phyloP scores from a whole-genome alignment of 2,888 invertebrate species.

The Plemyria rubiginata region DNA sequence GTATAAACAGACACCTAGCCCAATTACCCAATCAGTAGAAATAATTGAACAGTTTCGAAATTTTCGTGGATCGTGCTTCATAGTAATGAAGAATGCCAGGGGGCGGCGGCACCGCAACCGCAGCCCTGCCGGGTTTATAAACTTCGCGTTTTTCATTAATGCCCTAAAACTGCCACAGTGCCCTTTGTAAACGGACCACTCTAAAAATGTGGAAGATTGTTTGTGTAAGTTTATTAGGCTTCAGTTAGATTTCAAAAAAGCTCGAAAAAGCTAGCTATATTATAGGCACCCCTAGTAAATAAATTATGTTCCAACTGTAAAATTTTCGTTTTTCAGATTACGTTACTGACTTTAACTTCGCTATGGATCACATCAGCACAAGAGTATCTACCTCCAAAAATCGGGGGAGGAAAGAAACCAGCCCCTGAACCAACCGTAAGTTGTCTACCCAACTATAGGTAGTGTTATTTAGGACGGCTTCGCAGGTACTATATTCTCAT shows the following conservation, averaged over 20 bases:
- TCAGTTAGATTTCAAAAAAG: neutral
- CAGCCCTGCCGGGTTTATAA: conserved; percentile 66
- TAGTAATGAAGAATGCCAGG: conserved; percentile 67
- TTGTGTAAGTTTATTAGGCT: conserved; percentile 58
- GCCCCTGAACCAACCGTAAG: conserved; percentile 66
- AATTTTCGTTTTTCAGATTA: conserved; percentile 51
- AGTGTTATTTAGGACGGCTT: no score
- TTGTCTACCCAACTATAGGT: neutral
- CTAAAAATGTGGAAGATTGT: conserved; percentile 67
- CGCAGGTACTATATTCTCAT: no score
- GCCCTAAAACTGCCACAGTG: conserved; percentile 53
- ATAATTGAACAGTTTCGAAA: conserved; percentile 58
- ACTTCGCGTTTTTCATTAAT: conserved; percentile 49
- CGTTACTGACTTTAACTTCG: conserved; percentile 63
- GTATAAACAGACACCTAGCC: conserved; percentile 10
- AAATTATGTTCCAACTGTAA: neutral
- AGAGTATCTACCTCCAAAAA: conserved; percentile 83
- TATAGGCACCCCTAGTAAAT: neutral
- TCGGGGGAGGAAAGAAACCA: conserved; percentile 65
- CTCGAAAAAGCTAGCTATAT: neutral
- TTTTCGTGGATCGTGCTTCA: conserved; percentile 67
- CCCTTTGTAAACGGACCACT: conserved; percentile 46
- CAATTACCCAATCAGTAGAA: conserved; percentile 28
- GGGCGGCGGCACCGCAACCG: conserved; percentile 63
- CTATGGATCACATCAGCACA: conserved; percentile 69